Evolutionary conservation across 2,113 vertebrate species (phyloP).

Genomic region (Sebastes fasciatus): DNA sequence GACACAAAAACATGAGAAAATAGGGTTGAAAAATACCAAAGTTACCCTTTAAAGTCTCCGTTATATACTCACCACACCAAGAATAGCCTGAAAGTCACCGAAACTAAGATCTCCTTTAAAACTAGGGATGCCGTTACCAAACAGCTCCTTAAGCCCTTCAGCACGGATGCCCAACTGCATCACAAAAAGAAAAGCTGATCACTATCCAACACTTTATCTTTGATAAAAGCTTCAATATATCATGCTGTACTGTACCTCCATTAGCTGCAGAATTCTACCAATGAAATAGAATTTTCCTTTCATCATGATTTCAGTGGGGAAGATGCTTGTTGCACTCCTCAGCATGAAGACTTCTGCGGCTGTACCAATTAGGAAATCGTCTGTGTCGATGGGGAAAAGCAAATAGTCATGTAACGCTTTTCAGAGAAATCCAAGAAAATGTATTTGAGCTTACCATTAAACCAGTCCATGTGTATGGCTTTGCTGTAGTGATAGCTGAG

Average conservation of each 20-base stretch:
- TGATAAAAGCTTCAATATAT: neutral
- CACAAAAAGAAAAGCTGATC: constrained; percentile 9
- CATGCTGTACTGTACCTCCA: constrained; percentile 84
- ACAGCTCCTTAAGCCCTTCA: constrained; percentile 76
- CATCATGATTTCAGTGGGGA: constrained; percentile 85
- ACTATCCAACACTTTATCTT: neutral
- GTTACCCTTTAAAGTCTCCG: too few relatives aligned
- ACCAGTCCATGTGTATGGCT: constrained; percentile 75
- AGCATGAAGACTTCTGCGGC: constrained; percentile 81
- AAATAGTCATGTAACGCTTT: neutral
- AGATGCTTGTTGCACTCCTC: constrained; percentile 75
- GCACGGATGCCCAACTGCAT: constrained; percentile 77
- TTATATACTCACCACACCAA: constrained; percentile 70
- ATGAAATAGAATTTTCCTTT: constrained; percentile 81
- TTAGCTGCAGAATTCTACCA: constrained; percentile 82
- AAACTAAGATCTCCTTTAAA: constrained; percentile 68
- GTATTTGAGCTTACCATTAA: constrained; percentile 82
- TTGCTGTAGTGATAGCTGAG: constrained; percentile 85
- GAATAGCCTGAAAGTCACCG: constrained; percentile 68
- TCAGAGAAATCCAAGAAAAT: neutral
- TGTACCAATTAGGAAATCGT: constrained; percentile 83
- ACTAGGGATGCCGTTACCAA: constrained; percentile 49
- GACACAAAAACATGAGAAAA: too few relatives aligned
- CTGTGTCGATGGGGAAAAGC: constrained; percentile 64
- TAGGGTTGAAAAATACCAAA: too few relatives aligned